phyloP scores from a whole-genome alignment of 37 sponge, comb jelly and placozoan species.

The Agelas oroides region DNA sequence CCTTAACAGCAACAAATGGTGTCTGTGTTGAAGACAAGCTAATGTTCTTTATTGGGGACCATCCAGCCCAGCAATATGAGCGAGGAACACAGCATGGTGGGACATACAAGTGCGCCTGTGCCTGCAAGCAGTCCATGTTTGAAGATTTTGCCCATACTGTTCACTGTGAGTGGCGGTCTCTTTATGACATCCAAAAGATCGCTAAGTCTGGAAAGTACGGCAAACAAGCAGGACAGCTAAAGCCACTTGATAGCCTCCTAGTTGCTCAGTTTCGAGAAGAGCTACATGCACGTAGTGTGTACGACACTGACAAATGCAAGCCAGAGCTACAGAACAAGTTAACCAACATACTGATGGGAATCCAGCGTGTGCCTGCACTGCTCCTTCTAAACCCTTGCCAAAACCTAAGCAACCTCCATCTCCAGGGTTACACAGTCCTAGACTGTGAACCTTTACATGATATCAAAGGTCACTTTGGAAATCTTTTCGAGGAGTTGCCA shows the following conservation, averaged over 20 bases:
- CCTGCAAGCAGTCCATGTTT: neutral
- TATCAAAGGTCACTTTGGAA: constrained; percentile 4
- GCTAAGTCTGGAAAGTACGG: constrained; percentile 19
- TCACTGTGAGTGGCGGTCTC: neutral
- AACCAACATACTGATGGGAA: neutral
- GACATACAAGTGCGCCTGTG: constrained; percentile 39
- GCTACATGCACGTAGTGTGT: neutral
- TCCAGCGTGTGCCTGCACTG: neutral
- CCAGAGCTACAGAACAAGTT: no score
- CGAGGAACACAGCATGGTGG: constrained; percentile 50
- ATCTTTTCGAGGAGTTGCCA: constrained; percentile 2
- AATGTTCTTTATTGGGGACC: constrained; percentile 48
- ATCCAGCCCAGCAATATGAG: no score
- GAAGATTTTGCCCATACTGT: constrained; percentile 31
- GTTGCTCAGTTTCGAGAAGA: constrained; percentile 6
- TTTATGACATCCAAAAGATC: constrained; percentile 10
- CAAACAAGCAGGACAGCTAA: constrained; percentile 4
- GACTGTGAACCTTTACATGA: constrained; percentile 24
- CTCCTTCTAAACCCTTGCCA: neutral
- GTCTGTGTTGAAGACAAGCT: constrained; percentile 17
- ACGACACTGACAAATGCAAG: neutral
- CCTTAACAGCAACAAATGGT: constrained; percentile 11
- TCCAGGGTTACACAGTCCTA: neutral
- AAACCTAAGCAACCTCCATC: neutral
- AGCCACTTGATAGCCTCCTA: constrained; percentile 19